Conservation (phyloP, 2,113 vertebrate genomes). For the Hoplias malabaricus region DNA sequence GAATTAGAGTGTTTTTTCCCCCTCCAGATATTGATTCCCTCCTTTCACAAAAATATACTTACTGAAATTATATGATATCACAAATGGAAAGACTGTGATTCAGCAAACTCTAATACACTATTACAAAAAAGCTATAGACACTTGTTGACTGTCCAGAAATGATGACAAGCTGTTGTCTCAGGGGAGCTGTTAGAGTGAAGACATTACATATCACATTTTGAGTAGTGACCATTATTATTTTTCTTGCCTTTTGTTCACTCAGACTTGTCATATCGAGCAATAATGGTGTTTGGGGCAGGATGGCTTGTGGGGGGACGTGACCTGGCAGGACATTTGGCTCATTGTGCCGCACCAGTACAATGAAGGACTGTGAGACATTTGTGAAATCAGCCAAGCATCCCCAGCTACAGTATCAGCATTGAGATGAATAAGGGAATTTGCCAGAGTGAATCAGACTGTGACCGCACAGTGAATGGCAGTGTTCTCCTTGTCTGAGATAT, state of each 20-base stretch:
- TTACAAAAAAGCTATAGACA: not conserved
- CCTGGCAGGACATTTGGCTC: conserved; percentile 32
- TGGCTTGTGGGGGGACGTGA: not conserved
- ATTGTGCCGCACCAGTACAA: conserved; percentile 25
- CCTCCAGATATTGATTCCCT: too few relatives aligned
- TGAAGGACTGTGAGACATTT: conserved; percentile 39
- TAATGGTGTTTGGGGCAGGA: not conserved
- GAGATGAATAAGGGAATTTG: conserved; percentile 49
- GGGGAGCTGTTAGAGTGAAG: not conserved
- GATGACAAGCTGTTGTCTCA: not conserved
- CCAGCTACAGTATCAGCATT: conserved; percentile 40
- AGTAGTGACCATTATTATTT: not conserved
- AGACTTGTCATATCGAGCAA: not conserved
- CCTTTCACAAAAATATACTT: too few relatives aligned
- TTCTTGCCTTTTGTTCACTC: not conserved
- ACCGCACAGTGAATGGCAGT: conserved; percentile 51
- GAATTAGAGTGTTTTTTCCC: too few relatives aligned
- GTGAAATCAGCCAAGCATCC: conserved; percentile 36
- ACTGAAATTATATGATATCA: not conserved
- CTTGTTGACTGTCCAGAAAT: not conserved
- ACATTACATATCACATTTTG: not conserved
- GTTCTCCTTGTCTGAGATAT: conserved; percentile 56
- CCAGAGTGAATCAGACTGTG: conserved; percentile 52
- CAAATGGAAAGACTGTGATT: not conserved
- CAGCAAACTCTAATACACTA: not conserved